Conservation (phyloP, 92 coral and sea anemone genomes). For the Porites rus region DNA sequence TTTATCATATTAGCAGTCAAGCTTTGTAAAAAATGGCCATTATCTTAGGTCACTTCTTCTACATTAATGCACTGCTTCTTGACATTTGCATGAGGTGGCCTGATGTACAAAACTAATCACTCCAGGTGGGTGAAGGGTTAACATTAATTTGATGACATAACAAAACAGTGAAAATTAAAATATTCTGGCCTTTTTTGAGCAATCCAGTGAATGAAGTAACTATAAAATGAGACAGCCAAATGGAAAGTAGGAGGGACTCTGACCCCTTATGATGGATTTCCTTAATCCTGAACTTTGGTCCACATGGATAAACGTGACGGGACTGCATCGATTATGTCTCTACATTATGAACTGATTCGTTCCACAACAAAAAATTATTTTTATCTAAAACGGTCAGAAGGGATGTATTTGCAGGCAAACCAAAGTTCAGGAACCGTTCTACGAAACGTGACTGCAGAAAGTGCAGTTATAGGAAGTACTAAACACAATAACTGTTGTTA, state of each 20-base stretch:
- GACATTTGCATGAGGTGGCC: neutral
- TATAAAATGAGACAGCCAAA: neutral
- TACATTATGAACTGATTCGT: neutral
- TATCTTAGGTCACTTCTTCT: neutral
- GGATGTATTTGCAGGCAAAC: constrained; percentile 6
- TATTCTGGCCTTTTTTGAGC: neutral
- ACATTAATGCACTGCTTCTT: neutral
- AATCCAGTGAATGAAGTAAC: neutral
- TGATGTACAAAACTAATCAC: neutral
- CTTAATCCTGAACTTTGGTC: neutral
- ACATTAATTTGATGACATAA: neutral
- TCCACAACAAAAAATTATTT: neutral
- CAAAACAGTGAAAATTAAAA: neutral
- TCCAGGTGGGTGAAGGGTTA: neutral
- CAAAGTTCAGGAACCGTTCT: neutral
- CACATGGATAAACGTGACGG: constrained; percentile 4
- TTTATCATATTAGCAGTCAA: neutral
- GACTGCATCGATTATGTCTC: constrained; percentile 6
- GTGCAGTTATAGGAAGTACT: neutral
- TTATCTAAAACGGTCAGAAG: neutral
- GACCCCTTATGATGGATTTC: neutral
- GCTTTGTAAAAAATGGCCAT: neutral
- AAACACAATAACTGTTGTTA: neutral
- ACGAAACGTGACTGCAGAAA: neutral
- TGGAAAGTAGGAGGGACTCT: neutral